Conservation (phyloP, 92 coral and sea anemone species). For the Actinernus sp. region DNA sequence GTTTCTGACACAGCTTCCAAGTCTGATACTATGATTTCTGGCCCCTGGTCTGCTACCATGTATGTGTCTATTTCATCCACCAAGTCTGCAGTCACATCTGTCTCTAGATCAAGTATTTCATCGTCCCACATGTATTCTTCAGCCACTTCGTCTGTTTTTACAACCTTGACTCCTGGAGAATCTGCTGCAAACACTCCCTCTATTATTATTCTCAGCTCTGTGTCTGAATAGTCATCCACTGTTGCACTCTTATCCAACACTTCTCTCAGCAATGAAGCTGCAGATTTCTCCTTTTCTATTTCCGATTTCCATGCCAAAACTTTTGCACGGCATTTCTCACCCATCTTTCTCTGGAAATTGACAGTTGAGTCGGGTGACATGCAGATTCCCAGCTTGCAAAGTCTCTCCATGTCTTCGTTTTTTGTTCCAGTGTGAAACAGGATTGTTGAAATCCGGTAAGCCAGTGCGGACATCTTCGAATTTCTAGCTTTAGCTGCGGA, state of each 20-base stretch:
- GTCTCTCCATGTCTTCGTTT: constrained; percentile 15
- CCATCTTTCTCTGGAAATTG: constrained; percentile 19
- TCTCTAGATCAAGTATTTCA: neutral
- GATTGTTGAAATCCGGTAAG: constrained; percentile 37
- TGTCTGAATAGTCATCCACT: neutral
- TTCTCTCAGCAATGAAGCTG: neutral
- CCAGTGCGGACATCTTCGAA: constrained; percentile 30
- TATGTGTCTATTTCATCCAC: neutral
- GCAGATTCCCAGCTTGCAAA: constrained; percentile 25
- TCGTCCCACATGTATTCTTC: neutral
- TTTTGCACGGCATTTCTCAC: constrained; percentile 25
- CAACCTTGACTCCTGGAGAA: neutral
- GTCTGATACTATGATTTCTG: too few relatives aligned
- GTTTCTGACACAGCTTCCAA: too few relatives aligned
- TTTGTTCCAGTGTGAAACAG: constrained; percentile 37
- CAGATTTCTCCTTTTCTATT: constrained; percentile 14
- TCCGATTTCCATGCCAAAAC: constrained; percentile 18
- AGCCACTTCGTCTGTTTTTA: neutral
- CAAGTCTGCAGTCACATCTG: neutral
- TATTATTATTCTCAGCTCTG: too few relatives aligned
- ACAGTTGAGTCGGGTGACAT: constrained; percentile 28
- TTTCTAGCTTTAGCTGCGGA: constrained; percentile 31
- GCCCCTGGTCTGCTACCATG: too few relatives aligned
- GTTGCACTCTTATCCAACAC: neutral
- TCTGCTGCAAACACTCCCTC: too few relatives aligned